Percentiles rank a stretch among this genome's conserved stretches.
These are phyloP conservation scores for Agapetus fuscipes DNA, from an alignment of 2,888 invertebrate species.

Conservation along the genomic window DNA sequence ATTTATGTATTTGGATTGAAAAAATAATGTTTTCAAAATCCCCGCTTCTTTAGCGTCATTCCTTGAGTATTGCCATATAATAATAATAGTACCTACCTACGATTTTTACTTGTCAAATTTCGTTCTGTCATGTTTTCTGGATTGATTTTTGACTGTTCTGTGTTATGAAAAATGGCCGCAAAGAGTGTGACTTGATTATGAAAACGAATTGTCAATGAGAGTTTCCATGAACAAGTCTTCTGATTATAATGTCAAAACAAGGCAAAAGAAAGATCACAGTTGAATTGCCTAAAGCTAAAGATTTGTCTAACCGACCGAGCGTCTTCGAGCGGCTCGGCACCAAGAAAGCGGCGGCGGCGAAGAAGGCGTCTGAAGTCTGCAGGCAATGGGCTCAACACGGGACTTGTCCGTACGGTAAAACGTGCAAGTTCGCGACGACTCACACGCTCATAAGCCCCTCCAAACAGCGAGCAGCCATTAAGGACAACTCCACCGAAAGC, in stretches of 20 bases:
- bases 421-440: conserved; percentile 65
- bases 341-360: conserved; percentile 47
- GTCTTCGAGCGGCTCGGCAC: conserved; percentile 77
- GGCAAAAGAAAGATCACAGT: conserved; percentile 63
- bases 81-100: too few species aligned
- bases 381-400: conserved; percentile 71
- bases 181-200: conserved; percentile 3
- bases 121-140: too few species aligned
- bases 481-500: conserved; percentile 37
- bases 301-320: conserved; percentile 57
- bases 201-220: conserved; percentile 17
- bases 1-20: too few species aligned
- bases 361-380: conserved; percentile 50
- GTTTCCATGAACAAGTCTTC: conserved; percentile 17
- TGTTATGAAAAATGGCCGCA: not conserved
- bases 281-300: conserved; percentile 61
- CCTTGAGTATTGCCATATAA: too few species aligned
- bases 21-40: too few species aligned
- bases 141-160: not conserved
- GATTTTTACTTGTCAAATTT: too few species aligned
- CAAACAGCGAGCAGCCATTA: conserved; percentile 58
- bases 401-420: conserved; percentile 68
- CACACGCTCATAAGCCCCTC: conserved; percentile 69
- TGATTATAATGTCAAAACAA: conserved; percentile 20
- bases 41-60: too few species aligned